These are phyloP conservation scores for Tragulus kanchil DNA, from an alignment of 2,113 vertebrate genomes.

Conservation along the genomic window DNA sequence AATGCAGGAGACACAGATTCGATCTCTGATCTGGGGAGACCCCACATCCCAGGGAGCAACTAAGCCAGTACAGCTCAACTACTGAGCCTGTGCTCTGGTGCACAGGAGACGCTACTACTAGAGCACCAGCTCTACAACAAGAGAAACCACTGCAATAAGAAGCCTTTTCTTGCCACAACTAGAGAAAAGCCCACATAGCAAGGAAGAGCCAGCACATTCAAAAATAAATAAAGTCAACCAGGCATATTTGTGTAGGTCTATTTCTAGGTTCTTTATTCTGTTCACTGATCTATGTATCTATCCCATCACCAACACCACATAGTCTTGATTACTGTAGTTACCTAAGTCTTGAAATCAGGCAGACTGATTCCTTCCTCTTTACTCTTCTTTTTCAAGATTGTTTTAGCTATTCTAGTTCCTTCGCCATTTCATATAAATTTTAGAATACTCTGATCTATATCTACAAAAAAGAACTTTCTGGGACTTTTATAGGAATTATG, in stretches of 20 bases:
- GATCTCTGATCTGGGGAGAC: neutral
- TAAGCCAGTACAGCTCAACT: neutral
- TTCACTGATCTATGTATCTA: neutral
- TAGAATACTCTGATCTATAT: conserved; percentile 30
- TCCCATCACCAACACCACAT: neutral
- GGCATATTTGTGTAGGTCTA: neutral
- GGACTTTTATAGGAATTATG: conserved; percentile 31
- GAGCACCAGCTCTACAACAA: neutral
- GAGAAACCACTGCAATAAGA: neutral
- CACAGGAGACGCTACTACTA: neutral
- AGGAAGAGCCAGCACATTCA: neutral
- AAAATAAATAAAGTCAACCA: neutral
- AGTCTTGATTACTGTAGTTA: conserved; percentile 21
- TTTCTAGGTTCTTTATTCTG: neutral
- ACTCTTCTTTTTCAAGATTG: conserved; percentile 35
- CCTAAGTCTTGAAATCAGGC: conserved; percentile 18
- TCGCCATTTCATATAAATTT: conserved; percentile 8
- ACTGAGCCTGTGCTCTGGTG: neutral
- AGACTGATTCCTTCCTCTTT: conserved; percentile 1
- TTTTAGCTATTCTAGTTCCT: conserved; percentile 3
- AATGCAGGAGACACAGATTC: neutral
- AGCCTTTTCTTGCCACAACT: neutral
- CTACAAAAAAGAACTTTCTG: neutral
- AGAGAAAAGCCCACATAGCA: neutral
- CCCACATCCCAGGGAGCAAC: neutral